phyloP scores from a whole-genome alignment of 2,888 invertebrate species.

The Drosophila sordidula region DNA sequence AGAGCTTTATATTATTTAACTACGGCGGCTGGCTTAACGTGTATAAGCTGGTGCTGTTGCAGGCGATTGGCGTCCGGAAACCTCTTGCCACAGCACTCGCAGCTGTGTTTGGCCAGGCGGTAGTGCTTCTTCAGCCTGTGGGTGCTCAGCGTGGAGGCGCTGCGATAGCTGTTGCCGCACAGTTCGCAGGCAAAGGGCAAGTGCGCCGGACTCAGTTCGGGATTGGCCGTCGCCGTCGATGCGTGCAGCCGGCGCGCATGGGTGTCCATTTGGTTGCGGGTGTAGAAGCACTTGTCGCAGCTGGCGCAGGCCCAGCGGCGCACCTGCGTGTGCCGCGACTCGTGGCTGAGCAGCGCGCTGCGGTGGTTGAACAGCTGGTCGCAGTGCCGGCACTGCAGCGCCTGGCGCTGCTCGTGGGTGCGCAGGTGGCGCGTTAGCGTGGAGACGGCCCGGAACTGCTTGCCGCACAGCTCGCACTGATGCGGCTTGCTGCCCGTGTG shows the following conservation, averaged over 20 bases:
- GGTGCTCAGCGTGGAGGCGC: conserved; percentile 68
- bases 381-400: conserved; percentile 58
- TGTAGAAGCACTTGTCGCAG: conserved; percentile 67
- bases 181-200: conserved; percentile 65
- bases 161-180: conserved; percentile 65
- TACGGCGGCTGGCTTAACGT: conserved; percentile 26
- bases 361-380: conserved; percentile 61
- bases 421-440: conserved; percentile 65
- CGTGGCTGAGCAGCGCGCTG: conserved; percentile 66
- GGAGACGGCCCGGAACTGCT: conserved; percentile 65
- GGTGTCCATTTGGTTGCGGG: conserved; percentile 69
- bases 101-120: conserved; percentile 51
- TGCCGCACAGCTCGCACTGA: conserved; percentile 70
- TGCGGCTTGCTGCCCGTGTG: conserved; percentile 68
- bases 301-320: conserved; percentile 52
- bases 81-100: conserved; percentile 63
- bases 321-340: conserved; percentile 65
- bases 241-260: conserved; percentile 64
- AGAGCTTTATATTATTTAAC: neutral
- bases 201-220: neutral
- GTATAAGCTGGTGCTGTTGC: conserved; percentile 53
- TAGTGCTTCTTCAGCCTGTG: conserved; percentile 69
- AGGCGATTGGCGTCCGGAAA: conserved; percentile 54
- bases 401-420: conserved; percentile 56
- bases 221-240: neutral